Evolutionary conservation across 2,888 invertebrate species (phyloP), one percentile per base, ranked within the genome.

Genomic region (Teleiodes luculella): DNA sequence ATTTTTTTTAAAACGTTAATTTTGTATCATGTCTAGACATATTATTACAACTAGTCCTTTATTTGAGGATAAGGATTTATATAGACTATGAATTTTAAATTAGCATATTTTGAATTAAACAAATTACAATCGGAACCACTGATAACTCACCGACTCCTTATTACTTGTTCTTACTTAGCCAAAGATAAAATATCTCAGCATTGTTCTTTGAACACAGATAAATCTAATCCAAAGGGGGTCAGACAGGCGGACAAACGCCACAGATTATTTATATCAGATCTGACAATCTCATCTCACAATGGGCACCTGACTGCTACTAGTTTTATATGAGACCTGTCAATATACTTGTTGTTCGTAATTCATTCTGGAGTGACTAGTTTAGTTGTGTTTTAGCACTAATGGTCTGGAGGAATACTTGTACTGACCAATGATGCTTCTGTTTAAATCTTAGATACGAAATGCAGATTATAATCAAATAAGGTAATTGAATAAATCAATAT

Each of bases 271-370:
- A 47, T 53, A 72, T 76, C 74, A 62, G 57, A 72, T 74, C 76
- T 68, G 28, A 36, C 43, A 55, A 76, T 76, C 73, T 68, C 59
- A 76, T 74, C 77, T 62, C 58, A 70, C 69, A 70, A 73, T 72
- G 66, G 57, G 58, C 39, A 41, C 39, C 39, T 41, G 71, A 46
- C 14, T 24, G 49, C 56, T 52, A 57, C 57, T 52, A 54, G 54
- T 56, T 54, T 56, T 53, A 57, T 52, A 55, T 61, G 55, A 59
- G 52, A 56, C 48, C 57, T 60, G 60, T 57, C 62, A 50, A 52
- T 55, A 31, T 37, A 33, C 20, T 45, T 35, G 51, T 43, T 39
- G 51, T 46, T 35, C 7, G 31, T 46, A 39, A 55, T 55, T 51
- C 37, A 18, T 55, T 36, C 20, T 37, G 24, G 24, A 24, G 14